These are phyloP conservation scores for Sebastes fasciatus DNA, from an alignment of 2,113 vertebrate species.

Conservation along the genomic window DNA sequence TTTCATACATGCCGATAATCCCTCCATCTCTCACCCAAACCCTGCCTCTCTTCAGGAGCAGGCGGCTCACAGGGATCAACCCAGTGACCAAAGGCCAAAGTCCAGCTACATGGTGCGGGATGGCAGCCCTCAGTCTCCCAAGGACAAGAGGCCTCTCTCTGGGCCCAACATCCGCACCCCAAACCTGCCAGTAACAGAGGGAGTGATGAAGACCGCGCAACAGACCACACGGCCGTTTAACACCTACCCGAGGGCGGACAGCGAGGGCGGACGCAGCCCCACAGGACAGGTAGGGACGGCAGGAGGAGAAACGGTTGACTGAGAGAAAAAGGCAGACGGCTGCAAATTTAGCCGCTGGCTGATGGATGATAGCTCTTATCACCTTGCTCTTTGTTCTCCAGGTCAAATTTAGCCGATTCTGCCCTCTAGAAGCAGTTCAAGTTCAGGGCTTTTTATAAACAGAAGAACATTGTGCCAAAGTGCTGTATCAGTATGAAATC, in stretches of 20 bases:
- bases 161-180: slow-evolving; percentile 91
- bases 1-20: not conserved
- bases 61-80: slow-evolving; percentile 64
- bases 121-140: slow-evolving; percentile 86
- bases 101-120: slow-evolving; percentile 83
- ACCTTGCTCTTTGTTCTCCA: slow-evolving; percentile 17
- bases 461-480: not conserved
- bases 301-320: slow-evolving; percentile 1
- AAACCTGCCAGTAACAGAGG: slow-evolving; percentile 82
- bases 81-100: slow-evolving; percentile 88
- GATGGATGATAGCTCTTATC: slow-evolving; percentile 21
- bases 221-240: slow-evolving; percentile 91
- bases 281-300: slow-evolving; percentile 84
- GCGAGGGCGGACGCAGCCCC: slow-evolving; percentile 85
- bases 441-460: not conserved
- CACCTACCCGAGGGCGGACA: slow-evolving; percentile 92
- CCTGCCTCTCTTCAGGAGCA: slow-evolving; percentile 56
- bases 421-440: not conserved
- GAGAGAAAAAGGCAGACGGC: slow-evolving; percentile 6
- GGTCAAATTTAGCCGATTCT: slow-evolving; percentile 4
- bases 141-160: slow-evolving; percentile 92
- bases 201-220: slow-evolving; percentile 85
- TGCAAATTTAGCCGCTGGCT: not conserved
- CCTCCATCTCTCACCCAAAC: not conserved
- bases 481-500: not conserved